Conservation (phyloP, 2,113 vertebrate genomes). For the Chinchilla lanigera region DNA sequence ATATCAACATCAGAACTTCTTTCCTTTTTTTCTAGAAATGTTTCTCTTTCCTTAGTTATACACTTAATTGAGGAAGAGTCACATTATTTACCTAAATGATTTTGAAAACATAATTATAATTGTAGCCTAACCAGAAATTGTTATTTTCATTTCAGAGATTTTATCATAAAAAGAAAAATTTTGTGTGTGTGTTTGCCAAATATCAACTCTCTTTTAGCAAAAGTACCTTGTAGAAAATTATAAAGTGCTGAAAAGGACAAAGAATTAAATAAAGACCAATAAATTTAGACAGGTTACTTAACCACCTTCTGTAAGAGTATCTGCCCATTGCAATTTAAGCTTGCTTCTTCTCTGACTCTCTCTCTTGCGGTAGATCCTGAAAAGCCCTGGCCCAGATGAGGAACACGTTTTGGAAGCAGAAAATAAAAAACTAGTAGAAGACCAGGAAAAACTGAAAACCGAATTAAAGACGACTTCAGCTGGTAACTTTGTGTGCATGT, state of each 20-base stretch:
- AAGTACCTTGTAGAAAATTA: slow-evolving; percentile 31
- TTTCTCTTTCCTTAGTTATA: not conserved
- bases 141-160: slow-evolving; percentile 47
- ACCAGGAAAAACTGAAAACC: slow-evolving; percentile 87
- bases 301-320: not conserved
- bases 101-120: slow-evolving; percentile 55
- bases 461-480: slow-evolving; percentile 90
- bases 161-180: not conserved
- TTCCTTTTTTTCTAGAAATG: not conserved
- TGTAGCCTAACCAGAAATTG: not conserved
- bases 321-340: not conserved
- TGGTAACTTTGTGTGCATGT: slow-evolving; percentile 84
- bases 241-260: slow-evolving; percentile 41
- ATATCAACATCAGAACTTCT: not conserved
- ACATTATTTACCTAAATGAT: slow-evolving; percentile 53
- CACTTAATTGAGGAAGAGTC: slow-evolving; percentile 1
- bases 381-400: slow-evolving; percentile 81
- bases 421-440: slow-evolving; percentile 87
- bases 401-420: slow-evolving; percentile 77
- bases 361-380: slow-evolving; percentile 86
- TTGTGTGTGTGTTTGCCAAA: slow-evolving; percentile 23
- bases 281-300: not conserved
- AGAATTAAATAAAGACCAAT: slow-evolving; percentile 31
- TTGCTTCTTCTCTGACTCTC: slow-evolving; percentile 62
- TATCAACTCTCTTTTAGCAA: slow-evolving; percentile 30